Evolutionary conservation across 2,888 invertebrate species (phyloP), one percentile per base, ranked within the genome.

Genomic region (Cheiracanthium punctorium): DNA sequence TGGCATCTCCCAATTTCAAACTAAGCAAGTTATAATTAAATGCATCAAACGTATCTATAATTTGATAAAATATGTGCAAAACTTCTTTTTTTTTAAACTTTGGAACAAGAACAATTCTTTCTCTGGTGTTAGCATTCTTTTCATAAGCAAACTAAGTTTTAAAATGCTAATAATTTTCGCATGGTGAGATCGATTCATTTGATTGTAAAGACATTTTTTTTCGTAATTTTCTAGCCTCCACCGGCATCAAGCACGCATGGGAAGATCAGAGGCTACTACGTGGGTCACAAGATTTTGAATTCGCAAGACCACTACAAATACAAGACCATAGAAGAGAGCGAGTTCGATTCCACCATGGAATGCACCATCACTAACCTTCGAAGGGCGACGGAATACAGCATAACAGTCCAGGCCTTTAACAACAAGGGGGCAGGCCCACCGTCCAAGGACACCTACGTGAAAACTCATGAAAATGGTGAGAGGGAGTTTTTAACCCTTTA

Each of bases 401-500:
- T 92, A 1, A 91, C 91, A 76, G 91, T 92, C 0, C 91, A 91
- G 87, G 92, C 92, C 8, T 92, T 91, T 87, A 92, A 92, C 87
- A 89, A 89, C 17, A 90, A 90, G 72, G 92, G 92, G 1, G 90
- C 91, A 37, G 92, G 92, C 37, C 92, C 92, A 0, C 89, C 90
- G 5, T 92, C 92, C 0, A 89, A 90, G 0, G 91, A 92, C 81
- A 89, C 90, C 10, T 89, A 90, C 30, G 91, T 91, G 5, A 90
- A 91, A 80, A 92, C 92, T 0, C 90, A 92, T 14, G 92, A 92
- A 87, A 92, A 92, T 89, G 92, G 92, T 92, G 87, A 90, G 43
- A n/a, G n/a, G n/a, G n/a, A n/a, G n/a, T n/a, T n/a, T n/a, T n/a
- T n/a, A n/a, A n/a, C n/a, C n/a, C n/a, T n/a, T n/a, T n/a, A n/a